Conservation (phyloP, 2,888 invertebrate species). For the Calliopum simillimum region DNA sequence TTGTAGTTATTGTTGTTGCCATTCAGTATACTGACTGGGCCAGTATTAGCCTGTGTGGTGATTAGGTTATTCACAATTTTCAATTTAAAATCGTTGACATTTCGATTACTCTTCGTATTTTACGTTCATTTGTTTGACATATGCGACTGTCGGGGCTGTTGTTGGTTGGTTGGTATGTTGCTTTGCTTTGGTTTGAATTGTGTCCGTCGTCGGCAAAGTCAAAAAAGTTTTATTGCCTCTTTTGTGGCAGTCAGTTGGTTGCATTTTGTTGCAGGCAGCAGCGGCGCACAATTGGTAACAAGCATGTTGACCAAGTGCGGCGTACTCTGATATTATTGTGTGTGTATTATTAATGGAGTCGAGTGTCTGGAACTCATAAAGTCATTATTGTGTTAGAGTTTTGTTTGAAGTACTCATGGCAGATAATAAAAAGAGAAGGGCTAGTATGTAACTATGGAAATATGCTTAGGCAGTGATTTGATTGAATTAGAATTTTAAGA, state of each 20-base stretch:
- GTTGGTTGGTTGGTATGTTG: background rate
- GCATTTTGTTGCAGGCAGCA: constrained; percentile 22
- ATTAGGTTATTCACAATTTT: constrained; percentile 58
- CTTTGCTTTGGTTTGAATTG: background rate
- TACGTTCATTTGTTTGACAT: constrained; percentile 31
- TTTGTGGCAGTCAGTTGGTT: constrained; percentile 24
- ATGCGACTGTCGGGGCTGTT: constrained; percentile 1
- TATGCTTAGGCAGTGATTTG: no score
- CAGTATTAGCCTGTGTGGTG: constrained; percentile 39
- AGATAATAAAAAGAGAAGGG: no score
- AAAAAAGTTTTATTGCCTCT: constrained; percentile 13
- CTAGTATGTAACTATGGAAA: no score
- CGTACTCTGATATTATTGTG: background rate
- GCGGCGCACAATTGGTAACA: constrained; percentile 15
- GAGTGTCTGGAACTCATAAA: no score
- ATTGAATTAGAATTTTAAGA: no score
- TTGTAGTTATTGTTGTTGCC: constrained; percentile 11
- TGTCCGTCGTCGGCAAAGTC: constrained; percentile 3
- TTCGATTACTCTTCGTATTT: constrained; percentile 48
- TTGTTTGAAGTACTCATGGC: no score
- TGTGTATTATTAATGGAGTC: constrained; percentile 26
- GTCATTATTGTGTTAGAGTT: no score
- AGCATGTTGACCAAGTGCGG: constrained; percentile 18
- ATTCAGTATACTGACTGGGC: constrained; percentile 7
- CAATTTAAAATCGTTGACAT: constrained; percentile 56